Base-by-base conservation (phyloP, 2,113 vertebrate species). In the Echinops telfairi region DNA sequence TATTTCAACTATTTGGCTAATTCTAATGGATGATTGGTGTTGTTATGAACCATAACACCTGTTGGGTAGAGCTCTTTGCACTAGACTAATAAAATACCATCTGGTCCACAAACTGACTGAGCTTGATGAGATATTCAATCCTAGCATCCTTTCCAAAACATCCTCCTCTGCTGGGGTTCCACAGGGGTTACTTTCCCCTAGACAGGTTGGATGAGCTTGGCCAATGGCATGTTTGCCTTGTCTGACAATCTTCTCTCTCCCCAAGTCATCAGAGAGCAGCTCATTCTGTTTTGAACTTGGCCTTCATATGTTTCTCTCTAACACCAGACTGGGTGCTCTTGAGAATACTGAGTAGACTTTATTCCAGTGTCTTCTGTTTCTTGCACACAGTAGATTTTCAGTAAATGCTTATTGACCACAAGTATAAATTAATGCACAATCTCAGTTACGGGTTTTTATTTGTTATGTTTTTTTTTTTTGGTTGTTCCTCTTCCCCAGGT, bases 401-500 rank as follows among this genome's bases (percentile, higher is more conserved):
- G n/a, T 81, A 89, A 86, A 57, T 90, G 40, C 4, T 73, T 86
- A 22, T 76, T 94, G 77, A 92, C 16, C 90, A n/a, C 90, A 95
- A 92, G n/a, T 82, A 71, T 82, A 94, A 83, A 84, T 95, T 89
- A 88, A 84, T 89, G 66, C 62, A 91, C 86, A 87, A 33, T 92
- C 88, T 94, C 38, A 95, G 68, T 1, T 88, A 6, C 89, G 62
- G 33, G 33, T 20, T 73, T 60, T 29, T 81, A 14, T 40, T 25
- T 71, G 47, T 14, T 90, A 60, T 57, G 17, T 83, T 36, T 92
- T 53, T 8, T 53, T 85, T 64, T 40, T 53, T 36, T 33, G 38
- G 22, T 89, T 66, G 2, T 93, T 83, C 71, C 78, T 93, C 68
- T 86, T 73, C 83, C 66, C 27, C 36, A 99, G 99, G 98, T 99